phyloP scores from a whole-genome alignment of 2,113 vertebrate genomes.

The Taurulus bubalis region DNA sequence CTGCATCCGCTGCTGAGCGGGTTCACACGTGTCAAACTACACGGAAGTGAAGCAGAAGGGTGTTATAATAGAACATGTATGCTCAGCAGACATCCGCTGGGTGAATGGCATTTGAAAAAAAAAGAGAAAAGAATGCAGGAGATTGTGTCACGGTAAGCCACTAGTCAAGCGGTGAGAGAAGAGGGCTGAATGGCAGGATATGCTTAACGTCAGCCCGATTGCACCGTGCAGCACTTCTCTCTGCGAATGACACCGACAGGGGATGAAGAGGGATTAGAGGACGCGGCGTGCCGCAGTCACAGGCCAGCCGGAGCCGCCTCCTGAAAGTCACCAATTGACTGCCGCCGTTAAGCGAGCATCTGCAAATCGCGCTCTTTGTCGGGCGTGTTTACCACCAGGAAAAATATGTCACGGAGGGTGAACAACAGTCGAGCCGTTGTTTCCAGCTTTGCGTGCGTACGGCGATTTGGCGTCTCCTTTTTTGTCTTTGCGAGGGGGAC shows the following conservation, averaged over 20 bases:
- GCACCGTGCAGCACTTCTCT: slow-evolving; percentile 73
- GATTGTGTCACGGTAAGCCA: slow-evolving; percentile 75
- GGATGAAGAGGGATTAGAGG: slow-evolving; percentile 75
- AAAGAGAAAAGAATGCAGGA: slow-evolving; percentile 44
- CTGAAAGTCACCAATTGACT: slow-evolving; percentile 51
- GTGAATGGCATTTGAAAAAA: slow-evolving; percentile 50
- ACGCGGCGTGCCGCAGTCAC: slow-evolving; percentile 59
- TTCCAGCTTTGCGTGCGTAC: neutral
- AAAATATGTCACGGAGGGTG: slow-evolving; percentile 52
- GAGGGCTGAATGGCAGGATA: slow-evolving; percentile 72
- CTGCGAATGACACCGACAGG: slow-evolving; percentile 66
- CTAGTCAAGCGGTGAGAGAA: slow-evolving; percentile 69
- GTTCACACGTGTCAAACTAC: neutral
- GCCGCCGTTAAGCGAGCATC: slow-evolving; percentile 50
- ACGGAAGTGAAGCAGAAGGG: slow-evolving; percentile 1
- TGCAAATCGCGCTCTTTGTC: slow-evolving; percentile 32
- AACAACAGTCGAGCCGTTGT: slow-evolving; percentile 32
- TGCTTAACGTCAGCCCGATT: slow-evolving; percentile 79
- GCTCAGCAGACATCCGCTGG: slow-evolving; percentile 61
- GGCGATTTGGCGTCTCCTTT: slow-evolving; percentile 12
- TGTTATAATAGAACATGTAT: slow-evolving; percentile 26
- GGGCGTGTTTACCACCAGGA: slow-evolving; percentile 7
- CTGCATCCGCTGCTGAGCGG: neutral
- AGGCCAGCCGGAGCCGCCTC: slow-evolving; percentile 33
- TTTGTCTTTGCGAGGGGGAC: slow-evolving; percentile 22